A percentile compares a stretch with the other conserved stretches of the same genome.
These are phyloP conservation scores for Mormyrus proboscirostris DNA, from an alignment of 2,797 vertebrate genomes.

Conservation along the genomic window DNA sequence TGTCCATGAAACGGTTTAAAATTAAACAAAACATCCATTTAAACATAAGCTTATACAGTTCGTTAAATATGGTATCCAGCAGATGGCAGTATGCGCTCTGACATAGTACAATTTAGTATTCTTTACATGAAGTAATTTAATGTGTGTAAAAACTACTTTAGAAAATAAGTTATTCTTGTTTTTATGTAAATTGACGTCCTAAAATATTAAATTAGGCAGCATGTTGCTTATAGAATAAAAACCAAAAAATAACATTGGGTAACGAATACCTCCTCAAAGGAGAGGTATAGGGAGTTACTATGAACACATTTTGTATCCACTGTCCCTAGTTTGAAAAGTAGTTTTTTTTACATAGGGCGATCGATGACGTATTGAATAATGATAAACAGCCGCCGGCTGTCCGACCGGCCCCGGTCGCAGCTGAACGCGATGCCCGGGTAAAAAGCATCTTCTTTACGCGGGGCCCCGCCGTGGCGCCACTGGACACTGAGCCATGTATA, in stretches of 20 bases:
- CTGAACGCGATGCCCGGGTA: background rate
- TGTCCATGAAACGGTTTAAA: background rate
- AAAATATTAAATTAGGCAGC: constrained; percentile 3
- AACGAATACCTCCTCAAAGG: background rate
- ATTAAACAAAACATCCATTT: background rate
- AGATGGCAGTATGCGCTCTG: constrained; percentile 39
- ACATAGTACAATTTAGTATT: background rate
- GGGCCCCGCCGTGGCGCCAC: background rate
- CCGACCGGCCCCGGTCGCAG: background rate
- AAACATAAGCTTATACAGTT: background rate
- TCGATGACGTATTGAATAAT: background rate
- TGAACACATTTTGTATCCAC: background rate
- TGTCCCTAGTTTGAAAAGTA: background rate
- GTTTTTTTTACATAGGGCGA: background rate
- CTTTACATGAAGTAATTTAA: background rate
- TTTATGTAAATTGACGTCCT: background rate
- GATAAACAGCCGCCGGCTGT: background rate
- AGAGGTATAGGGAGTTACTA: background rate
- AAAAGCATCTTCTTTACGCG: background rate
- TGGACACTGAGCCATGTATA: background rate
- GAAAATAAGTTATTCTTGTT: background rate
- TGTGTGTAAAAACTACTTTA: background rate
- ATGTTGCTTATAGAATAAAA: background rate
- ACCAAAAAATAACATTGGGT: background rate
- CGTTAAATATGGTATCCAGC: constrained; percentile 19